Conservation (phyloP, 2,888 invertebrate genomes). For the Drosophila infuscata region DNA sequence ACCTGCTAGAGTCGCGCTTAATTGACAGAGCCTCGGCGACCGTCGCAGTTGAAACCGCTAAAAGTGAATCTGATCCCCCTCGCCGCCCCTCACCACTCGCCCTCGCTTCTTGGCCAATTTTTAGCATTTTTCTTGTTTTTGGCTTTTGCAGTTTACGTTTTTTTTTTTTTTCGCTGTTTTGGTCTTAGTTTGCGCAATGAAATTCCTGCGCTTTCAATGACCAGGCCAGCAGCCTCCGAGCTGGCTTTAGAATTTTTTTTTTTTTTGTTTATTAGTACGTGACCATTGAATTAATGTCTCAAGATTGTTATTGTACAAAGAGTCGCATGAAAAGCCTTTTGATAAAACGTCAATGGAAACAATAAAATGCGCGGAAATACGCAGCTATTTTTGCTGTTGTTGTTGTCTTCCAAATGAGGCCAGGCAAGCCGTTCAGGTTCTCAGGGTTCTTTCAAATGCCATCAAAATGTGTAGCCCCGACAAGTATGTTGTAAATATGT, state of each 20-base stretch:
- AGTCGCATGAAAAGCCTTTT: constrained; percentile 42
- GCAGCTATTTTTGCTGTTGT: constrained; percentile 24
- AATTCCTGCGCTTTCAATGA: constrained; percentile 47
- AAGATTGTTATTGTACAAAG: constrained; percentile 34
- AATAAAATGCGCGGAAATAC: constrained; percentile 40
- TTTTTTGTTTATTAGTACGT: constrained; percentile 59
- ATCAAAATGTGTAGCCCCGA: not conserved
- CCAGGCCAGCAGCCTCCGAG: constrained; percentile 21
- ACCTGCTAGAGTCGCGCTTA: constrained; percentile 36
- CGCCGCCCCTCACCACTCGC: constrained; percentile 1
- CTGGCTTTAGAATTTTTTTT: constrained; percentile 59
- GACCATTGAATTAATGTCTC: constrained; percentile 58
- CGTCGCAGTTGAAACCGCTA: constrained; percentile 43
- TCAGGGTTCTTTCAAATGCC: constrained; percentile 5
- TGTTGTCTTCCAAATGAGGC: constrained; percentile 25
- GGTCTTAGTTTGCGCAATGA: constrained; percentile 54
- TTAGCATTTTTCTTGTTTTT: constrained; percentile 39
- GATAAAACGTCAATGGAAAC: constrained; percentile 33
- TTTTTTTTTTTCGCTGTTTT: constrained; percentile 15
- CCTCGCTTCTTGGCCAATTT: not conserved
- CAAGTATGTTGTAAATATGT: constrained; percentile 7
- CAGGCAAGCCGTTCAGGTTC: constrained; percentile 16
- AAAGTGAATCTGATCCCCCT: constrained; percentile 58
- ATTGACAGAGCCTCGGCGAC: constrained; percentile 51
- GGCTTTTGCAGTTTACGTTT: constrained; percentile 9